Percentiles rank a stretch among this genome's conserved stretches.
phyloP scores from a whole-genome alignment of 2,797 vertebrate genomes.

The Potorous gilbertii region DNA sequence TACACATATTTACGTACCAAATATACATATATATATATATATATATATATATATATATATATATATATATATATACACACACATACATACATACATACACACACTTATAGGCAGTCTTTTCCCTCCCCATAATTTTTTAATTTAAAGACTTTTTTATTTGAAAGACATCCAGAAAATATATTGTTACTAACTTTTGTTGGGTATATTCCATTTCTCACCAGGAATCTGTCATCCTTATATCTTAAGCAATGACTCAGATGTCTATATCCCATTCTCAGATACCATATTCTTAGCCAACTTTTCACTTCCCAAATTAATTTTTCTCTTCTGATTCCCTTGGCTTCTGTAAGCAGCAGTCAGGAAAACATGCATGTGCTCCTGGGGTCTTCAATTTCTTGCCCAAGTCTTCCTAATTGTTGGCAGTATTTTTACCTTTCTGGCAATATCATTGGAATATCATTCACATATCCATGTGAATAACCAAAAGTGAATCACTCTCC shows the following conservation, averaged over 20 bases:
- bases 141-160: neutral
- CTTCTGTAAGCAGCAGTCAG: neutral
- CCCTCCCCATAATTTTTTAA: neutral
- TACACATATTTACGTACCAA: neutral
- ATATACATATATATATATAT: neutral
- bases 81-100: rapidly evolving
- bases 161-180: neutral
- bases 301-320: neutral
- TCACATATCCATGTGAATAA: neutral
- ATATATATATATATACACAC: no score
- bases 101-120: neutral
- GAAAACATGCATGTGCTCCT: neutral
- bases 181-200: neutral
- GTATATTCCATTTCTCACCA: neutral
- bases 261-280: neutral
- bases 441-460: neutral
- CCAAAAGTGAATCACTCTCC: neutral
- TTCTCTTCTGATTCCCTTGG: neutral
- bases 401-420: neutral
- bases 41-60: rapidly evolving
- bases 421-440: neutral
- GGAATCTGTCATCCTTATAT: neutral
- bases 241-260: neutral
- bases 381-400: neutral
- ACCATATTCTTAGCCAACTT: neutral